phyloP scores from a whole-genome alignment of 2,113 vertebrate genomes.

The Aspidoscelis tigris region DNA sequence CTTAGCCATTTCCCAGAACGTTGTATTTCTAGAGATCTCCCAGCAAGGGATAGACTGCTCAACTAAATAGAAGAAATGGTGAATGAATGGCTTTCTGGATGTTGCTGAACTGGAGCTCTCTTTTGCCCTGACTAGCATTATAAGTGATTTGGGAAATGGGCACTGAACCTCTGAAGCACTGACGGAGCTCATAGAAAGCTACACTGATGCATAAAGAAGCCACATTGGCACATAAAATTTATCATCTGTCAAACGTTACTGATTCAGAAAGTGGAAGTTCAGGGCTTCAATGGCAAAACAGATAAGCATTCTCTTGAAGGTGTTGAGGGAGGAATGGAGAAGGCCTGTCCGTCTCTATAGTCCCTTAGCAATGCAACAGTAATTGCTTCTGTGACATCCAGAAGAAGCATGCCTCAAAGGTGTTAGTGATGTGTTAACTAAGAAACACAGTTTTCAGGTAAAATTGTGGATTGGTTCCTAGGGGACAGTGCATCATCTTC shows the following conservation, averaged over 20 bases:
- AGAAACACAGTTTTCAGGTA: conserved; percentile 18
- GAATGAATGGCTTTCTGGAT: no score
- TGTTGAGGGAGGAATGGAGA: neutral
- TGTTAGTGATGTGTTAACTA: conserved; percentile 13
- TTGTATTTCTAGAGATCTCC: no score
- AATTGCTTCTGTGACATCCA: conserved; percentile 12
- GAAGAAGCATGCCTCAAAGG: neutral
- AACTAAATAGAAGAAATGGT: no score
- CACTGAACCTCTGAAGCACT: no score
- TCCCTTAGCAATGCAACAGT: neutral
- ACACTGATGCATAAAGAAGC: no score
- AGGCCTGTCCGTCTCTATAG: neutral
- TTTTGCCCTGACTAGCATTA: no score
- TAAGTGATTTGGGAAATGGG: no score
- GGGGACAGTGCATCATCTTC: conserved; percentile 15
- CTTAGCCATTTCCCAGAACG: no score
- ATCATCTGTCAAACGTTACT: neutral
- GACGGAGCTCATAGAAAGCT: no score
- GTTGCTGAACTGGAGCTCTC: no score
- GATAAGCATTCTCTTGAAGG: neutral
- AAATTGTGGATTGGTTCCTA: conserved; percentile 2
- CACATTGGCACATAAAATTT: neutral
- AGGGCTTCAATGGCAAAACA: neutral
- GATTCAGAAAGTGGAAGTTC: neutral
- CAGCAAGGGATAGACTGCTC: no score